Conservation (phyloP, 2,797 vertebrate species). For the Anguilla pacifica region DNA sequence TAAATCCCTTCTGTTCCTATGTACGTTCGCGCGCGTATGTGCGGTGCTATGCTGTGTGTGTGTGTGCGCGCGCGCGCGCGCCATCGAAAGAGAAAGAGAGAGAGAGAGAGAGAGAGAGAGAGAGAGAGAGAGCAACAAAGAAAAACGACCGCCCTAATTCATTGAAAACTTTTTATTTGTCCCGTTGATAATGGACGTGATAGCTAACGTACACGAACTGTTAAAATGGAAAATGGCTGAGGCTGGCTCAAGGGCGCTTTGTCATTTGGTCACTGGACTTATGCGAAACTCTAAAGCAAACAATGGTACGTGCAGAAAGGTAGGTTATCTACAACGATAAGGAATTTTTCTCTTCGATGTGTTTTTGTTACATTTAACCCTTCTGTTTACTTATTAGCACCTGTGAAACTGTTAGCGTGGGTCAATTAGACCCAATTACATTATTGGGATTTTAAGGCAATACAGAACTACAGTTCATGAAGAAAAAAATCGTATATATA, state of each 20-base stretch:
- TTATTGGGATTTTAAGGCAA: not conserved
- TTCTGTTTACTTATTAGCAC: not conserved
- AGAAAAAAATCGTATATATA: not conserved
- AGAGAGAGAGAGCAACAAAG: not conserved
- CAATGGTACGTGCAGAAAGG: not conserved
- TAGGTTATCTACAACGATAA: conserved; percentile 12
- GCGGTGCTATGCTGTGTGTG: conserved; percentile 9
- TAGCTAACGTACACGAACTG: not conserved
- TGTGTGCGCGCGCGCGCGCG: not conserved
- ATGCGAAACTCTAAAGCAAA: conserved; percentile 11
- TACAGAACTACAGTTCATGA: not conserved
- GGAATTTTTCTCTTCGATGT: not conserved
- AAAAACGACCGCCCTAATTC: not conserved
- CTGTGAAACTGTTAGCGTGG: not conserved
- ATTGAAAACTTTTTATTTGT: conserved; percentile 18
- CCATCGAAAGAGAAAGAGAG: not conserved
- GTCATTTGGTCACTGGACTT: not conserved
- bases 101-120: not conserved
- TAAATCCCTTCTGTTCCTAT: conserved; percentile 41
- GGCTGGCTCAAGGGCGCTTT: not conserved
- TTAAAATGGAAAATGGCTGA: conserved; percentile 20
- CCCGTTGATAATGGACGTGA: conserved; percentile 18
- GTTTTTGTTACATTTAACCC: not conserved
- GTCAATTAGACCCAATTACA: not conserved
- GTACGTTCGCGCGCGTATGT: not conserved